Evolutionary conservation across 2,888 invertebrate genomes (phyloP), one percentile per base, ranked within the genome.

Genomic region (Lamellibrachia columna): DNA sequence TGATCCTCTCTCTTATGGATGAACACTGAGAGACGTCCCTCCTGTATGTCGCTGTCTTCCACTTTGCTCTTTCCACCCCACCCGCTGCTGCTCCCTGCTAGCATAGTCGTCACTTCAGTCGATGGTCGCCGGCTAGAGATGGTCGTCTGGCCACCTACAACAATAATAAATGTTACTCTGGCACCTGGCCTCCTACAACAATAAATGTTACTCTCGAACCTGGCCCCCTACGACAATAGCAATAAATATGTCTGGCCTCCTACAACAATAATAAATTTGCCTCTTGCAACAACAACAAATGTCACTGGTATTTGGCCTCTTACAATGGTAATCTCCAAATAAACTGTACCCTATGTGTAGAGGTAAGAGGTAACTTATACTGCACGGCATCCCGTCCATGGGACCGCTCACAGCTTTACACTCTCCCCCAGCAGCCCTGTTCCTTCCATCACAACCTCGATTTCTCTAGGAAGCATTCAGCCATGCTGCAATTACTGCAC

Each of bases 1-100:
- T 96, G 96, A 93, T 96, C 96, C 40, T 95, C 95, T 91, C 96
- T 92, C 93, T 96, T 96, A 94, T 96, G 96, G n/a, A 96, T 94
- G 94, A 95, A 96, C 11, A 96, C 96, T 22, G 96, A 95, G 92
- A 96, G 94, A 40, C 95, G 94, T 0, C 96, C 96, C 93, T 95
- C 95, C 93, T 96, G 96, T 52, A 96, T 94, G 93, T 95, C 95
- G 53, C 94, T 94, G 91, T 96, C 96, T 58, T 96, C 96, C 11
- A 92, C 91, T 92, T 95, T 95, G 92, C 96, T 95, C 92, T 95
- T 95, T 53, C 95, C 95, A 7, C 90, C 75, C 11, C 91, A 90
- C 7, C 93, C 92, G 4, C 93, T 93, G 52, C 92, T 75, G n/a
- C 91, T 90, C 22, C 22, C 92, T 92, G 75, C 75, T 75, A n/a